phyloP scores from a whole-genome alignment of 2,888 invertebrate genomes.

The Junonia oenone region DNA sequence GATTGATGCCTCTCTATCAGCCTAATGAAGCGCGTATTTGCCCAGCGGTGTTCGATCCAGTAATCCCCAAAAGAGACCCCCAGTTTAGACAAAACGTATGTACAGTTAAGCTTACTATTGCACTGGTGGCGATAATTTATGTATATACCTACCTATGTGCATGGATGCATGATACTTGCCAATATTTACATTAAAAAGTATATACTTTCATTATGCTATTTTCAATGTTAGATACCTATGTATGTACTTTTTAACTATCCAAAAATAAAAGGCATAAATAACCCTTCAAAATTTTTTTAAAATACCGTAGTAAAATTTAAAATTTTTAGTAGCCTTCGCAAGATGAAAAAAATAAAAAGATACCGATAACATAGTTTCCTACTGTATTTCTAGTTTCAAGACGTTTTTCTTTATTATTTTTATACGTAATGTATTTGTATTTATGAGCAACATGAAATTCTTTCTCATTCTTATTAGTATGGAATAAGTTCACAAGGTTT shows the following conservation, averaged over 20 bases:
- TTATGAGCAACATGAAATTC: background rate
- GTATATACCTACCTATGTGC: too few species aligned
- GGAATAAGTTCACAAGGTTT: conserved; percentile 3
- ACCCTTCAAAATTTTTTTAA: background rate
- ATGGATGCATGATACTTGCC: too few species aligned
- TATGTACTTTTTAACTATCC: background rate
- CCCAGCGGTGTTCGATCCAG: conserved; percentile 42
- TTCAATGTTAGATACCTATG: too few species aligned
- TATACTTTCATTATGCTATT: background rate
- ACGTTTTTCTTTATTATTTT: background rate
- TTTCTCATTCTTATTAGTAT: background rate
- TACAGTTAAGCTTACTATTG: conserved; percentile 34
- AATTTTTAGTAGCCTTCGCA: background rate
- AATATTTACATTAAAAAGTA: conserved; percentile 24
- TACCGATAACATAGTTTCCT: background rate
- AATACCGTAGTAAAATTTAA: background rate
- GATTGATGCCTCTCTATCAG: conserved; percentile 64
- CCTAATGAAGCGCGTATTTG: conserved; percentile 62
- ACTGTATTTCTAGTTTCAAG: background rate
- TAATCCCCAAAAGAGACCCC: conserved; percentile 31
- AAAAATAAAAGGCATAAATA: background rate
- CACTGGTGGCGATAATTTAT: too few species aligned
- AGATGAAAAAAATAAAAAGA: background rate
- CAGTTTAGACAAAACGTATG: conserved; percentile 28
- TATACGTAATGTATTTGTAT: background rate